These are phyloP conservation scores for Anarsia innoxiella DNA, from an alignment of 2,888 invertebrate genomes.

Conservation along the genomic window DNA sequence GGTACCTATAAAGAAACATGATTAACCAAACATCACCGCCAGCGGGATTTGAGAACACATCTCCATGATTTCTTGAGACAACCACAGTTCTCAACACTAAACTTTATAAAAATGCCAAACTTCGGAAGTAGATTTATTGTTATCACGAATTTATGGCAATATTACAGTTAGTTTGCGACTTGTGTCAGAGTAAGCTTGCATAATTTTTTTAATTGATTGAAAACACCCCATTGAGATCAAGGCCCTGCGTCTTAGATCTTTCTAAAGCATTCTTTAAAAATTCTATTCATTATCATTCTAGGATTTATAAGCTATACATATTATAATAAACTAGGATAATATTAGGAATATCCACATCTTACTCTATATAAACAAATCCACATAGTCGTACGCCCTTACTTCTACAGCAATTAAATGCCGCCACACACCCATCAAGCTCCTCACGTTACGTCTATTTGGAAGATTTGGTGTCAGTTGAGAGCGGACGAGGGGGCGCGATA, in stretches of 20 bases:
- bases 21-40: constrained; percentile 50
- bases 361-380: constrained; percentile 71
- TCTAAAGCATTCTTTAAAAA: constrained; percentile 50
- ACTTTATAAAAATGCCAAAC: constrained; percentile 17
- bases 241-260: constrained; percentile 47
- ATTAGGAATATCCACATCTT: constrained; percentile 72
- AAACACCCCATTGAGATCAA: constrained; percentile 62
- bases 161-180: constrained; percentile 37
- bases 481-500: constrained; percentile 54
- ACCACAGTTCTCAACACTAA: constrained; percentile 11
- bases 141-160: constrained; percentile 37
- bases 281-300: constrained; percentile 46
- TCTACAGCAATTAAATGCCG: constrained; percentile 64
- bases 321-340: constrained; percentile 56
- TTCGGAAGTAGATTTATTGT: constrained; percentile 12
- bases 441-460: constrained; percentile 60
- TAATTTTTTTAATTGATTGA: constrained; percentile 40
- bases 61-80: constrained; percentile 11
- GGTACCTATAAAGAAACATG: constrained; percentile 28
- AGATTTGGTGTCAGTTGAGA: constrained; percentile 65
- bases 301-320: constrained; percentile 64
- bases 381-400: constrained; percentile 60
- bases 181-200: constrained; percentile 32
- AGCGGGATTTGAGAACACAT: constrained; percentile 37
- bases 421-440: constrained; percentile 53